A percentile compares a stretch with the other conserved stretches of the same genome.
phyloP scores from a whole-genome alignment of 2,888 invertebrate species.

The Sacculina carcini region DNA sequence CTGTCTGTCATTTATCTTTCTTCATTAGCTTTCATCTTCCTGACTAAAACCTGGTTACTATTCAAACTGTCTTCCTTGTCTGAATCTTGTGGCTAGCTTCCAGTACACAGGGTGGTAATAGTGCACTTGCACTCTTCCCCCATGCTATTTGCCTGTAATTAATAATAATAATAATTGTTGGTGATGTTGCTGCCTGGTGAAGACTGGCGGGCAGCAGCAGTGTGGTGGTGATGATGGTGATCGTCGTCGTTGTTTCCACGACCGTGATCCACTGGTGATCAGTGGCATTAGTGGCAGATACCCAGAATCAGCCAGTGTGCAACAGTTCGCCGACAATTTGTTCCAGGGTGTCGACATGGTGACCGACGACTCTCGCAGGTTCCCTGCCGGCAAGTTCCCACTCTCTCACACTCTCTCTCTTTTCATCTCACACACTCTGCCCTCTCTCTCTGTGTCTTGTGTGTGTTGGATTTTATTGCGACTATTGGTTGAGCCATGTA shows the following conservation, averaged over 20 bases:
- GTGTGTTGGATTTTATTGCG: too few species aligned
- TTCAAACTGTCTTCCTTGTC: too few species aligned
- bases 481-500: too few species aligned
- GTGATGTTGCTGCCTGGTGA: background rate
- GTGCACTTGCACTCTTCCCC: too few species aligned
- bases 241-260: constrained; percentile 17
- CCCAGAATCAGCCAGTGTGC: constrained; percentile 68
- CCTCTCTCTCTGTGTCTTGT: constrained; percentile 5
- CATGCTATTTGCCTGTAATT: too few species aligned
- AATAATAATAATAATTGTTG: constrained; percentile 11
- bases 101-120: too few species aligned
- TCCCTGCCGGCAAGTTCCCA: constrained; percentile 37
- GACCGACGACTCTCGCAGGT: constrained; percentile 67
- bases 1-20: too few species aligned
- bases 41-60: too few species aligned
- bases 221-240: background rate
- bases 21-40: too few species aligned
- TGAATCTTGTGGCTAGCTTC: too few species aligned
- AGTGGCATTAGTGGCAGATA: constrained; percentile 50
- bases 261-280: constrained; percentile 48
- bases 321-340: constrained; percentile 73
- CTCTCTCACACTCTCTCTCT: too few species aligned
- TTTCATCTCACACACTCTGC: constrained; percentile 7
- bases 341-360: constrained; percentile 76
- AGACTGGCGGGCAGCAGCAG: background rate